phyloP scores from a whole-genome alignment of 1,140 invertebrate species.

The Heliconius congener region DNA sequence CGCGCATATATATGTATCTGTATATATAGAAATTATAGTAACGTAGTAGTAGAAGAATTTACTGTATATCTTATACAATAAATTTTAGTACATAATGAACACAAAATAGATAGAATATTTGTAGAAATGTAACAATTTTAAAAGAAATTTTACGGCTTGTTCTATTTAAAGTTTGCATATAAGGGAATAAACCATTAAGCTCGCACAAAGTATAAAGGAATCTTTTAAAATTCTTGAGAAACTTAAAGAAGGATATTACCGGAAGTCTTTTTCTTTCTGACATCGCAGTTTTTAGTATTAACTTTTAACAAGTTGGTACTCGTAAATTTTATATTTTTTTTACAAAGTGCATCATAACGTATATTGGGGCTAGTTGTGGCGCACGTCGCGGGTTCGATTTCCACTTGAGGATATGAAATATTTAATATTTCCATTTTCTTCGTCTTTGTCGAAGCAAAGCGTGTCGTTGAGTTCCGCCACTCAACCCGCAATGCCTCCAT shows the following conservation, averaged over 20 bases:
- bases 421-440: too few species aligned
- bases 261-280: background rate
- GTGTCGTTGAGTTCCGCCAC: too few species aligned
- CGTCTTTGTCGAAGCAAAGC: too few species aligned
- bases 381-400: too few species aligned
- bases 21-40: too few species aligned
- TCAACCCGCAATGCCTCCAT: too few species aligned
- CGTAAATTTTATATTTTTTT: background rate
- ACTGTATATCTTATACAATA: background rate
- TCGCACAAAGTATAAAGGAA: background rate
- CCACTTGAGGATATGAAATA: too few species aligned
- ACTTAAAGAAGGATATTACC: conserved; percentile 5
- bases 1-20: too few species aligned
- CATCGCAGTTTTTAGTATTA: background rate
- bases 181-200: background rate
- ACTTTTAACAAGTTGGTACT: conserved; percentile 5
- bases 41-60: too few species aligned
- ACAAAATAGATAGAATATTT: background rate
- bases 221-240: background rate
- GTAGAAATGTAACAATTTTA: background rate
- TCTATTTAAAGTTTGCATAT: conserved; percentile 1
- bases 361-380: background rate
- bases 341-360: background rate
- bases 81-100: background rate
- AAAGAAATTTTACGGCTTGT: background rate